These are phyloP conservation scores for Apteryx mantelli DNA, from an alignment of 2,113 vertebrate species.

Conservation along the genomic window DNA sequence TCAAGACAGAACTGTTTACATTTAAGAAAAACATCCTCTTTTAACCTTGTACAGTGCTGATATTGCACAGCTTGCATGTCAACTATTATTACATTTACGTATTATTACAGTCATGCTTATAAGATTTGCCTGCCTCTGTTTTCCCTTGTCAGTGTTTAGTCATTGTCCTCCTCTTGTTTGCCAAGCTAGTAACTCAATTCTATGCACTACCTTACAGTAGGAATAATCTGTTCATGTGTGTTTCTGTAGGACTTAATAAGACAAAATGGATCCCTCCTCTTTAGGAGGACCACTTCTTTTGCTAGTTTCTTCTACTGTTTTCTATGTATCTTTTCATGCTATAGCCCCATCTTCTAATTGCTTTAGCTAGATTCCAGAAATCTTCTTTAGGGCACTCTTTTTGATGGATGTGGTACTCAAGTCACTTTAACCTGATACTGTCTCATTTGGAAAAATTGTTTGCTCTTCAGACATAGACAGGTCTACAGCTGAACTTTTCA, in stretches of 20 bases:
- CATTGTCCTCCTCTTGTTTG: background rate
- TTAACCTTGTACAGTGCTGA: background rate
- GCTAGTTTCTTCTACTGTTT: too few species aligned
- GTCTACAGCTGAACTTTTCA: too few species aligned
- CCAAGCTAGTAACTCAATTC: background rate
- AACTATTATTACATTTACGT: background rate
- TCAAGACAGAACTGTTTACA: background rate
- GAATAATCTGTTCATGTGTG: background rate
- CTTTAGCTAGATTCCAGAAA: background rate
- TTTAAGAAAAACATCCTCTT: background rate
- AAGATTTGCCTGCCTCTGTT: background rate
- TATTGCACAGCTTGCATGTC: background rate
- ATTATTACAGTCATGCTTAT: background rate
- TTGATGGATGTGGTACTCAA: background rate
- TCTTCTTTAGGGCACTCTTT: background rate
- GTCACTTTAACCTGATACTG: background rate
- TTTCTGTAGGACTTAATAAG: background rate
- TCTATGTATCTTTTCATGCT: background rate
- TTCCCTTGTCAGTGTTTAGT: background rate
- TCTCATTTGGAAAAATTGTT: background rate
- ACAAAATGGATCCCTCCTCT: too few species aligned
- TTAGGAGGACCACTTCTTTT: too few species aligned
- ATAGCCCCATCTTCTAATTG: background rate
- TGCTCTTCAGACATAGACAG: too few species aligned
- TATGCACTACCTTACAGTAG: background rate